Conservation (phyloP, 2,888 invertebrate species). For the Stenoptilia bipunctidactyla region DNA sequence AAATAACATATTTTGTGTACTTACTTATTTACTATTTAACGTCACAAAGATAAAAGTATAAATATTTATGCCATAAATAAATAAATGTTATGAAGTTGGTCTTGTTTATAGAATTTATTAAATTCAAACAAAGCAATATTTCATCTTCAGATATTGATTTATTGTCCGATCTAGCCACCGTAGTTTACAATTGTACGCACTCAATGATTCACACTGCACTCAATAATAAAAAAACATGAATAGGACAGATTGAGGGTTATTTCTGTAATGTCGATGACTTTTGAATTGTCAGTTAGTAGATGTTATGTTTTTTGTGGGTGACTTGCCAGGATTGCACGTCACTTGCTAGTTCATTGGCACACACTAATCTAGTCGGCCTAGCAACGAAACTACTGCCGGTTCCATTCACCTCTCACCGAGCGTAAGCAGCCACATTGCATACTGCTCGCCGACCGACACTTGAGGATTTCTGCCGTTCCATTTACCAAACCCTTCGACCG, state of each 20-base stretch:
- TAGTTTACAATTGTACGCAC: too few species aligned
- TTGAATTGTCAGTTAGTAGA: conserved; percentile 10
- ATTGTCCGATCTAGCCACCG: too few species aligned
- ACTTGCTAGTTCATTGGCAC: conserved; percentile 61
- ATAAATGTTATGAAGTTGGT: too few species aligned
- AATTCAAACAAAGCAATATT: too few species aligned
- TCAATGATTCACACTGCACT: background rate
- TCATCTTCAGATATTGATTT: too few species aligned
- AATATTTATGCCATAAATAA: too few species aligned
- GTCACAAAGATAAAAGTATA: too few species aligned
- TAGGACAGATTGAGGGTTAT: background rate
- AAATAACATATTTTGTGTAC: too few species aligned
- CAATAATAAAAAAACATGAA: background rate
- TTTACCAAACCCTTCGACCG: too few species aligned
- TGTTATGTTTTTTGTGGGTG: conserved; percentile 24
- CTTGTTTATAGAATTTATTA: too few species aligned
- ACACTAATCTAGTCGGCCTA: conserved; percentile 59
- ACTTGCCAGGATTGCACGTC: conserved; percentile 36
- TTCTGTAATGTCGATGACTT: conserved; percentile 13
- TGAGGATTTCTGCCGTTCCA: conserved; percentile 4
- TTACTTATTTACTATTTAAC: too few species aligned
- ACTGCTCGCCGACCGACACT: conserved; percentile 30
- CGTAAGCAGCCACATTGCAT: conserved; percentile 22
- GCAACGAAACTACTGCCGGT: conserved; percentile 32
- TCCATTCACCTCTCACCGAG: conserved; percentile 69